Percentiles rank a stretch among this genome's conserved stretches.
Conservation (phyloP, 1,140 invertebrate genomes). For the Calliopsis andreniformis region DNA sequence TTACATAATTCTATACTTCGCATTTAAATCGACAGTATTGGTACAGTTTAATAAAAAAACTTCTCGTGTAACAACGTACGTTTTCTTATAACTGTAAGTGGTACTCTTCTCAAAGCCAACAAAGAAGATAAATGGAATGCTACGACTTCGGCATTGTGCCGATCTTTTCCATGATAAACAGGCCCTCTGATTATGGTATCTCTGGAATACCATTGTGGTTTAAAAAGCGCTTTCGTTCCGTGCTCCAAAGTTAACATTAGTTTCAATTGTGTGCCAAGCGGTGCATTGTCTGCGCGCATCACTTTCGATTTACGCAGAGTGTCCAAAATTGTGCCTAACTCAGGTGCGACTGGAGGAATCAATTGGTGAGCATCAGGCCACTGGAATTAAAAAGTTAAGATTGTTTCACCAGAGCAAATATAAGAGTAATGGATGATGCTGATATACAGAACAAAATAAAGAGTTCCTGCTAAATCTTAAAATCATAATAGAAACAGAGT, state of each 20-base stretch:
- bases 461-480: too few relatives aligned
- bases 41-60: too few relatives aligned
- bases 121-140: slow-evolving; percentile 94
- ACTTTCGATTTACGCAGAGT: slow-evolving; percentile 88
- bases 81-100: slow-evolving; percentile 89
- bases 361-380: slow-evolving; percentile 87
- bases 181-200: slow-evolving; percentile 88
- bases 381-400: slow-evolving; percentile 77
- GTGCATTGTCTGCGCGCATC: slow-evolving; percentile 87
- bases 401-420: background rate
- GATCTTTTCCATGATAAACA: slow-evolving; percentile 94
- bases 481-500: too few relatives aligned
- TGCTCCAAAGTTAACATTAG: slow-evolving; percentile 89
- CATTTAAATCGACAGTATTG: too few relatives aligned
- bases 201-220: slow-evolving; percentile 93
- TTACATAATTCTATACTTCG: too few relatives aligned
- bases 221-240: slow-evolving; percentile 91
- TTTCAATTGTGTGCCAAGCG: slow-evolving; percentile 94
- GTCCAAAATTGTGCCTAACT: slow-evolving; percentile 87
- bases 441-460: too few relatives aligned
- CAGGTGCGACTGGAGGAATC: slow-evolving; percentile 84
- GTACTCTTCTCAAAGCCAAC: slow-evolving; percentile 89
- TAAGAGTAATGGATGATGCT: background rate
- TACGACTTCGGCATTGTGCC: slow-evolving; percentile 97
- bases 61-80: slow-evolving; percentile 56